Evolutionary conservation across 2,888 invertebrate species (phyloP), one percentile per base, ranked within the genome.

Genomic region (Ephialtes manifestator): DNA sequence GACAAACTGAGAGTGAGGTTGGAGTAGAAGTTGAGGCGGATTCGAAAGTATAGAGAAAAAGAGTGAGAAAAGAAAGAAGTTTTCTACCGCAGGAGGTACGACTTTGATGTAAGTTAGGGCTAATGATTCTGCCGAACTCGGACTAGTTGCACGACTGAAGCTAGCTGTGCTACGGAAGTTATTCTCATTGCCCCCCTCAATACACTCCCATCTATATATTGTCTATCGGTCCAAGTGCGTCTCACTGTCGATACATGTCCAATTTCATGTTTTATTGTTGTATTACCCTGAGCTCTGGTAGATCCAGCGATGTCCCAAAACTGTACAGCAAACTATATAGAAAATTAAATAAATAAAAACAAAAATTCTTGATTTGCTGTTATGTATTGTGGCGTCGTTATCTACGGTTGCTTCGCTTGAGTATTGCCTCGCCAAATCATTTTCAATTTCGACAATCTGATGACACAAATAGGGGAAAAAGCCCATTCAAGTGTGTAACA

Each of bases 1-100:
- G 92, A 91, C 92, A 92, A 93, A 93, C 92, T 92, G 92, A 93
- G 90, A 92, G 92, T 91, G 92, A 92, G 90, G 90, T 92, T 90
- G 92, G 92, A 92, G 92, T 93, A 92, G 92, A 92, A 92, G 92
- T 91, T 88, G 85, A 86, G 80, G 84, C 85, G 78, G 87, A 86
- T 84, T 89, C 82, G 86, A 81, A 80, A 84, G 39, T 72, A 68
- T 67, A 77, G 79, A 81, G 58, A 70, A 71, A 80, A 31, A 65
- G 51, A 76, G 39, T 46, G 71, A 84, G 60, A 77, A 88, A 89
- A 87, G 88, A 90, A 88, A 89, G 89, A 91, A 91, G 91, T 90
- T 92, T 92, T 90, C 90, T 90, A 81, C 84, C 88, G 90, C 91
- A 85, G 90, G 90, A 89, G 90, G 91, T 91, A 89, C 88, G 90